Conservation (phyloP, 2,113 vertebrate species). For the Fregata magnificens region DNA sequence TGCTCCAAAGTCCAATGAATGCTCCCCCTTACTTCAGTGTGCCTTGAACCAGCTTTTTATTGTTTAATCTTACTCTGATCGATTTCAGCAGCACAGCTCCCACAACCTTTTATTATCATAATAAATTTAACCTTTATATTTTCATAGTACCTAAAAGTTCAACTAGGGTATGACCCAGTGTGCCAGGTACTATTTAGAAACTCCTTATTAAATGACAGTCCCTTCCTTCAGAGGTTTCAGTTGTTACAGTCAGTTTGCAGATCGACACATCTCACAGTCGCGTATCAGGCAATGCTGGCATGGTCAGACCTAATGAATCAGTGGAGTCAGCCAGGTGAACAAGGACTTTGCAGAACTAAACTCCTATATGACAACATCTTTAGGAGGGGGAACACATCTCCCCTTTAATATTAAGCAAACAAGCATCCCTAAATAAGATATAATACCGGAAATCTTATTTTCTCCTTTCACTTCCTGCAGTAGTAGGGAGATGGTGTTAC, state of each 20-base stretch:
- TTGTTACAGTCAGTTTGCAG: not conserved
- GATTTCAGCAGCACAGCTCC: conserved; percentile 25
- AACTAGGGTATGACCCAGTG: not conserved
- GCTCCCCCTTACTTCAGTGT: not conserved
- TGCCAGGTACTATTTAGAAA: not conserved
- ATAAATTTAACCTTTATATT: conserved; percentile 43
- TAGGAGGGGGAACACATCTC: not conserved
- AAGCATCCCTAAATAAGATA: not conserved
- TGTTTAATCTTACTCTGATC: conserved; percentile 19
- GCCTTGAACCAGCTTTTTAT: not conserved
- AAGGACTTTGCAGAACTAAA: not conserved
- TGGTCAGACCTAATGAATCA: not conserved
- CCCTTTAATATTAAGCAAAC: not conserved
- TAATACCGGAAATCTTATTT: not conserved
- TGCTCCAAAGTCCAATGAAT: not conserved
- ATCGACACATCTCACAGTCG: not conserved
- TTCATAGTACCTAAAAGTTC: not conserved
- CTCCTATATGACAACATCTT: not conserved
- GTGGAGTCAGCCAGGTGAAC: not conserved
- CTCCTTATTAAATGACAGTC: not conserved
- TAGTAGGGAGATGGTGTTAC: not conserved
- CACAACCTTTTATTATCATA: conserved; percentile 38
- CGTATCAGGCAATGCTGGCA: not conserved
- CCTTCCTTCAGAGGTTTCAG: not conserved
- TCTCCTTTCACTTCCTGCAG: not conserved